Base-by-base conservation (phyloP, 1,140 invertebrate genomes). In the Heterodera schachtii region DNA sequence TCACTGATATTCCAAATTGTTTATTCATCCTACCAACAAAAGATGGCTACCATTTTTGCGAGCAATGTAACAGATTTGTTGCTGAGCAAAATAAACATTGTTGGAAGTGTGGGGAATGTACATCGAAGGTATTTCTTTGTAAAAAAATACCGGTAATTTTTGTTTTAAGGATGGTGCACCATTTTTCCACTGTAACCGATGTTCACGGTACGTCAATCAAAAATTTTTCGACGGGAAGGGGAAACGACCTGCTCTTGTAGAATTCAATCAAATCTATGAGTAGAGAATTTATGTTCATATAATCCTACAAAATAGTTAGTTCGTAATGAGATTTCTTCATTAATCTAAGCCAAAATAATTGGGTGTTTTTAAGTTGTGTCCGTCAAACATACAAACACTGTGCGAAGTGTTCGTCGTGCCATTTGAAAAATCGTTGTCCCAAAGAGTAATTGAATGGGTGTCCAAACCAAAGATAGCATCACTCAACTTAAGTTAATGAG, bases 1-100 rank as follows among this genome's bases (percentile, higher is more conserved):
- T 83, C 67, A 83, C 82, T n/a, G 82, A 83, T 84, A 21, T 83
- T 8, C 16, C 82, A 60, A 84, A 83, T 66, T 44, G 49, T 43
- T 75, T 52, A 13, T 83, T 84, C 67, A 46, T 43, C 41, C 43
- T 83, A 3, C 73, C 82, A 16, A 66, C 83, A 11, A 19, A 75
- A 46, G 21, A 19, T 2, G 82, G 81, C 47, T 83, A 83, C 41
- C 49, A 67, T 57, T 83, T 83, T 71, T 83, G 82, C 47, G 74
- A 67, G 49, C n/a, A 46, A 21, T 83, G 82, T 60, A 73, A 83
- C 41, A 6, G 82, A 7, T 83, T 49, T 73, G 67, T 83, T 19
- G 8, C 75, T 46, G 8, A 83, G 19, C 19, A 84, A 46, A 83
- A 83, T 52, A 57, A 41, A 19, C 82, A 83, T 64, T 83, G 82